These are phyloP conservation scores for Geodia barretti DNA, from an alignment of 37 sponge, comb jelly and placozoan genomes.

Conservation along the genomic window DNA sequence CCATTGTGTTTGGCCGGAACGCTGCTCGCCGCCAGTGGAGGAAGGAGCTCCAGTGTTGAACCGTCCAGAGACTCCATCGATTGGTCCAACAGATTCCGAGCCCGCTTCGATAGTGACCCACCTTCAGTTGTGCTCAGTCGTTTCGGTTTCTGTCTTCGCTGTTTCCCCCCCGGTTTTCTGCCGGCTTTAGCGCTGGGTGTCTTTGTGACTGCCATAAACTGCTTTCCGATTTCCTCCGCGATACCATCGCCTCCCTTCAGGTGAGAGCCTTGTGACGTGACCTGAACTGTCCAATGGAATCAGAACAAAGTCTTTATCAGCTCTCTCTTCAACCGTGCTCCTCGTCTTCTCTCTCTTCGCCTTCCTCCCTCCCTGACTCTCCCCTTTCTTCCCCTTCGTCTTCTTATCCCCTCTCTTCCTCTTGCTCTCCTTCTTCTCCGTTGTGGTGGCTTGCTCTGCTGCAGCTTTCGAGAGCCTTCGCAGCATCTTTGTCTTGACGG, in stretches of 20 bases:
- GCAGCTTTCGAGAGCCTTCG: background rate
- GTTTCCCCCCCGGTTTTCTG: background rate
- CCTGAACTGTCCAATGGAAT: background rate
- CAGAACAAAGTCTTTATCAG: background rate
- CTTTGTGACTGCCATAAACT: constrained; percentile 37
- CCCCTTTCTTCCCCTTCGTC: background rate
- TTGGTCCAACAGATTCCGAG: background rate
- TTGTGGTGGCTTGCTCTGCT: background rate
- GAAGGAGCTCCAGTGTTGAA: constrained; percentile 5
- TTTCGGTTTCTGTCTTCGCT: constrained; percentile 21
- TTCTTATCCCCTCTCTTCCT: background rate
- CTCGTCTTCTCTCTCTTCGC: background rate
- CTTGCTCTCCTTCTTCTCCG: background rate
- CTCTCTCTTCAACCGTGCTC: background rate
- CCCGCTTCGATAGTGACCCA: background rate
- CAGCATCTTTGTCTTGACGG: constrained; percentile 31
- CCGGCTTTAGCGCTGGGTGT: constrained; percentile 19
- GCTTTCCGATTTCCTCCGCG: constrained; percentile 28
- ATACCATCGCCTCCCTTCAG: background rate
- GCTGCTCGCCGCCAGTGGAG: background rate
- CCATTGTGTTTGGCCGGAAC: constrained; percentile 34
- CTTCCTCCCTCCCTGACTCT: background rate
- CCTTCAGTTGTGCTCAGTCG: constrained; percentile 14
- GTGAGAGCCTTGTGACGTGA: background rate
- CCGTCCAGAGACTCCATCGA: constrained; percentile 2